Percentiles rank a stretch among this genome's conserved stretches.
These are phyloP conservation scores for Metridium senile DNA, from an alignment of 92 coral and sea anemone species.

Conservation along the genomic window DNA sequence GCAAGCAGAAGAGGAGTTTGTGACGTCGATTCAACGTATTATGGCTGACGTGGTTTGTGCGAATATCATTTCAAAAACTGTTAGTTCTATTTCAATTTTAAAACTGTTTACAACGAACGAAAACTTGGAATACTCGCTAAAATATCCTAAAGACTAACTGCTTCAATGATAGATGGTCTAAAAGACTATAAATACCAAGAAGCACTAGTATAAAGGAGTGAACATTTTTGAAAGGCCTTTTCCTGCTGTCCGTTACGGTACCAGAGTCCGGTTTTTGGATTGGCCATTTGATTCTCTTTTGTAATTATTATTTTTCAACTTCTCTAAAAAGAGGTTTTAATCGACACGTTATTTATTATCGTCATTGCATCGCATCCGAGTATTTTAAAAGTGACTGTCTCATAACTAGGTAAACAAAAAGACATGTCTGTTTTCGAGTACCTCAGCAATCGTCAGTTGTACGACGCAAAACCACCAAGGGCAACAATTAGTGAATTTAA, in stretches of 20 bases:
- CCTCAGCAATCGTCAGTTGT: constrained; percentile 53
- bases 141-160: not conserved
- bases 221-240: not conserved
- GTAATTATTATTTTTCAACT: too few species aligned
- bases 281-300: too few species aligned
- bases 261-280: too few species aligned
- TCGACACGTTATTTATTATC: not conserved
- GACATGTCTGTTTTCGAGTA: constrained; percentile 58
- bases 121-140: not conserved
- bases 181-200: not conserved
- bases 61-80: not conserved
- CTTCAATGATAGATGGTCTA: not conserved
- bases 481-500: constrained; percentile 46
- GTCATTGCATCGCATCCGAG: not conserved
- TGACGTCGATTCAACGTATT: not conserved
- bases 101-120: not conserved
- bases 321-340: not conserved
- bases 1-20: not conserved
- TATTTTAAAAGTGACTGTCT: too few species aligned
- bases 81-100: not conserved
- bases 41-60: constrained; percentile 8
- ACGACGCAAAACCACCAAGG: constrained; percentile 26
- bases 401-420: not conserved
- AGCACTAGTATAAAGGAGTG: not conserved
- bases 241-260: not conserved